Evolutionary conservation across 2,113 vertebrate species (phyloP), one percentile per base, ranked within the genome.

Genomic region (Psammodynastes pulverulentus): DNA sequence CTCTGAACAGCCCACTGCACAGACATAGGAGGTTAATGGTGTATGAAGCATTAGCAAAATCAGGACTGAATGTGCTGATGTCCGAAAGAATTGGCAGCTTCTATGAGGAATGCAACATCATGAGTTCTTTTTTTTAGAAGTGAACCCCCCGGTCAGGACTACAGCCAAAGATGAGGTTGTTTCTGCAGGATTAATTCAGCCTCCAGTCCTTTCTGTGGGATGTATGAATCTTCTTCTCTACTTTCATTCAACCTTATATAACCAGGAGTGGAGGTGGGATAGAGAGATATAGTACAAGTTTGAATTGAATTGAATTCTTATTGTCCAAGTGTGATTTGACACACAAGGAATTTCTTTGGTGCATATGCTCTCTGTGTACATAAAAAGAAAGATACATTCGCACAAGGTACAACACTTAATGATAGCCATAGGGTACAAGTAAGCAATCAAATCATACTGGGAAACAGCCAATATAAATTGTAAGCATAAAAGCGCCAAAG

Each of bases 1-100:
- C 39, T 24, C 93, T 87, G 89, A 92, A 89, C 72, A 93, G 79
- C 51, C 34, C 90, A 52, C 90, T 54, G 48, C 87, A 86, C 93
- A 86, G 86, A 54, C 29, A 91, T 89, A 17, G 86, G 84, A 91
- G 79, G 92, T 89, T 87, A 94, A 93, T 29, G 17, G 5, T 17
- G 90, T 91, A 26, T 45, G 19, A 93, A 93, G 13, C 39, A 53
- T 91, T 95, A 88, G 43, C 34, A 94, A 94, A 94, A 86, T 84
- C 51, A 89, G 5, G 58, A 92, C n/a, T 85, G 51, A 92, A 86
- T 48, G 52, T 91, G 89, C 87, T 85, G 15, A 94, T 51, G 45
- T 48, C 84, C 2, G 19, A 94, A 92, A 91, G 45, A 15, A 88
- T 94, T 90, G 86, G 21, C 90, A 90, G 9, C 90, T 92, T 93